Evolutionary conservation across 2,888 invertebrate species (phyloP).

Genomic region (Nudaria mundana): DNA sequence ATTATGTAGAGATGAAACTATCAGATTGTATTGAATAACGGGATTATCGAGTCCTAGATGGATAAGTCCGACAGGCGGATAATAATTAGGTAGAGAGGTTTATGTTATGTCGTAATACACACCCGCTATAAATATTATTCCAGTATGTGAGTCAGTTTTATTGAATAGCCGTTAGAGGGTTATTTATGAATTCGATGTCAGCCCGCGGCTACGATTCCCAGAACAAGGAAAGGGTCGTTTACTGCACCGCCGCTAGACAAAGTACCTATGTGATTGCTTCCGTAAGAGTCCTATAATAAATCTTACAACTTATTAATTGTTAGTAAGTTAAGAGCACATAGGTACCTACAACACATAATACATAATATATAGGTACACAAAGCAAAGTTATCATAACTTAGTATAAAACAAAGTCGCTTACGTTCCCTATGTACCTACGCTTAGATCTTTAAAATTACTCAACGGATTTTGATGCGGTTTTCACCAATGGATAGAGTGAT

Average conservation of each 20-base stretch:
- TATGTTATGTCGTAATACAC: not conserved
- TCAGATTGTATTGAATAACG: constrained; percentile 9
- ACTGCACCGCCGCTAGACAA: not conserved
- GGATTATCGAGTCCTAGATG: not conserved
- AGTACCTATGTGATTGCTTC: not conserved
- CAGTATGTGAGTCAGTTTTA: constrained; percentile 14
- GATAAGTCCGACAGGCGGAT: not conserved
- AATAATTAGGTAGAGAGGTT: not conserved
- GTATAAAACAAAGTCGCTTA: no score
- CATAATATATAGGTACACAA: not conserved
- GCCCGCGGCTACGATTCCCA: constrained; percentile 3
- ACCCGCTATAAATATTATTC: constrained; percentile 10
- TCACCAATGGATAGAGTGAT: no score
- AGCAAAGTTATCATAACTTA: no score
- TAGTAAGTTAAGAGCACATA: not conserved
- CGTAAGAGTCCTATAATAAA: not conserved
- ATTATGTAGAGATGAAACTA: constrained; percentile 14
- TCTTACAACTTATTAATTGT: not conserved
- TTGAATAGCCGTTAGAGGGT: constrained; percentile 13
- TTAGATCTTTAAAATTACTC: no score
- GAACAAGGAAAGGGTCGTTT: not conserved
- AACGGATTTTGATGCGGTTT: no score
- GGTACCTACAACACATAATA: not conserved
- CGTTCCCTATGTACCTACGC: no score
- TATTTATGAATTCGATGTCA: constrained; percentile 10